phyloP scores from a whole-genome alignment of 2,888 invertebrate genomes.

The Drosophila parthenogenetica region DNA sequence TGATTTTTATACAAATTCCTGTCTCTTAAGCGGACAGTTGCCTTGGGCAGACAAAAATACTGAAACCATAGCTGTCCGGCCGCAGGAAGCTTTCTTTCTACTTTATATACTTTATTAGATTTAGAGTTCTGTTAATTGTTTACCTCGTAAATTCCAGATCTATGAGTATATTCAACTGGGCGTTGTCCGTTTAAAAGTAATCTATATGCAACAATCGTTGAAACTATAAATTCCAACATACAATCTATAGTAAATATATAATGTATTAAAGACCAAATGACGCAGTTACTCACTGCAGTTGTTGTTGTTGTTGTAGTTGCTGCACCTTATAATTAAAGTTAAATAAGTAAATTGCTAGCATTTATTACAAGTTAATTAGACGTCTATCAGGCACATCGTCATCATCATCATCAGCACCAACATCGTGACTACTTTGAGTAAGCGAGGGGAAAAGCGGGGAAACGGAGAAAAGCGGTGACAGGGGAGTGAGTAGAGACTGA shows the following conservation, averaged over 20 bases:
- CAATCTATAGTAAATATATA: slow-evolving; percentile 15
- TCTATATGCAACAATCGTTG: slow-evolving; percentile 10
- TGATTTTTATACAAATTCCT: too few relatives aligned
- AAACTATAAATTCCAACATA: slow-evolving; percentile 2
- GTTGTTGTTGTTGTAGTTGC: slow-evolving; percentile 28
- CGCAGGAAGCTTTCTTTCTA: too few relatives aligned
- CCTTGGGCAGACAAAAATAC: too few relatives aligned
- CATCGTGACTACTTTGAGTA: slow-evolving; percentile 18
- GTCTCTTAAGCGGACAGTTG: too few relatives aligned
- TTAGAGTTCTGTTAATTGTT: not conserved
- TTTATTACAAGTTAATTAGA: slow-evolving; percentile 81
- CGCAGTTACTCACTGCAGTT: slow-evolving; percentile 54
- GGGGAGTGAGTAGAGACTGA: too few relatives aligned
- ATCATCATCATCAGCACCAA: slow-evolving; percentile 54
- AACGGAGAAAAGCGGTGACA: slow-evolving; percentile 3
- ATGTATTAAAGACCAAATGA: slow-evolving; percentile 28
- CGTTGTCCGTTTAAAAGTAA: slow-evolving; percentile 7
- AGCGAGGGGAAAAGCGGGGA: not conserved
- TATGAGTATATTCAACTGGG: slow-evolving; percentile 12
- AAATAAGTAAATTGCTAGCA: slow-evolving; percentile 79
- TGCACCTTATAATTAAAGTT: slow-evolving; percentile 74
- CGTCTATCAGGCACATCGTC: slow-evolving; percentile 74
- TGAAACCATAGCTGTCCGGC: too few relatives aligned
- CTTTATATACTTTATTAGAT: too few relatives aligned
- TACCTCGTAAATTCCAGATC: not conserved